Conservation (phyloP, 2,888 invertebrate species). For the Poecilus cupreus region DNA sequence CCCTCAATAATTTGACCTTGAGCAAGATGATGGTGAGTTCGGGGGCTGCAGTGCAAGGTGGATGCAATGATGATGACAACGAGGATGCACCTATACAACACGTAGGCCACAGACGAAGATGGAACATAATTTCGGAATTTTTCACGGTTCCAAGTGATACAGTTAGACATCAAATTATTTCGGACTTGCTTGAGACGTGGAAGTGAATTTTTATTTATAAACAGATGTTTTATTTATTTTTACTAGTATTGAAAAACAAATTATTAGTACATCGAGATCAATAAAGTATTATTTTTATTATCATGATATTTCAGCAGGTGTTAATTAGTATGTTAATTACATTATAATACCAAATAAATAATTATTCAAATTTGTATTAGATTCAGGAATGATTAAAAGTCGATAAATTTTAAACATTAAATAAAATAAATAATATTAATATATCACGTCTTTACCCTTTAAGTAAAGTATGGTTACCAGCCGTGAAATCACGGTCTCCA, state of each 20-base stretch:
- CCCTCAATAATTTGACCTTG: slow-evolving; percentile 70
- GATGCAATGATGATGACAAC: slow-evolving; percentile 61
- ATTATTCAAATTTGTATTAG: too few relatives aligned
- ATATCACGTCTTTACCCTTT: too few relatives aligned
- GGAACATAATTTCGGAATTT: slow-evolving; percentile 67
- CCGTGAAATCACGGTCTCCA: too few relatives aligned
- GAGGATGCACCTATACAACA: slow-evolving; percentile 62
- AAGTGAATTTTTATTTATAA: neutral
- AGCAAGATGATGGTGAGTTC: slow-evolving; percentile 68
- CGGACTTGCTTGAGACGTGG: neutral
- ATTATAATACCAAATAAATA: too few relatives aligned
- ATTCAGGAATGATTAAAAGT: too few relatives aligned
- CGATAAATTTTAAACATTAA: too few relatives aligned
- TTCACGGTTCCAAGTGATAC: slow-evolving; percentile 65
- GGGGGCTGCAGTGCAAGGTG: slow-evolving; percentile 67
- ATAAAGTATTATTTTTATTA: too few relatives aligned
- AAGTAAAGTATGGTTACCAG: too few relatives aligned
- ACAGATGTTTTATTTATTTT: slow-evolving; percentile 7
- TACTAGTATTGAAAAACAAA: neutral
- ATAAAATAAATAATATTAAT: too few relatives aligned
- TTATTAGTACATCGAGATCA: too few relatives aligned
- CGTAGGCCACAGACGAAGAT: slow-evolving; percentile 62
- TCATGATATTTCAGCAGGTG: too few relatives aligned
- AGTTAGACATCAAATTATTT: slow-evolving; percentile 44
- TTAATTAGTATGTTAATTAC: too few relatives aligned